These are phyloP conservation scores for Cheilosia pagana DNA, from an alignment of 2,888 invertebrate species.

Conservation along the genomic window DNA sequence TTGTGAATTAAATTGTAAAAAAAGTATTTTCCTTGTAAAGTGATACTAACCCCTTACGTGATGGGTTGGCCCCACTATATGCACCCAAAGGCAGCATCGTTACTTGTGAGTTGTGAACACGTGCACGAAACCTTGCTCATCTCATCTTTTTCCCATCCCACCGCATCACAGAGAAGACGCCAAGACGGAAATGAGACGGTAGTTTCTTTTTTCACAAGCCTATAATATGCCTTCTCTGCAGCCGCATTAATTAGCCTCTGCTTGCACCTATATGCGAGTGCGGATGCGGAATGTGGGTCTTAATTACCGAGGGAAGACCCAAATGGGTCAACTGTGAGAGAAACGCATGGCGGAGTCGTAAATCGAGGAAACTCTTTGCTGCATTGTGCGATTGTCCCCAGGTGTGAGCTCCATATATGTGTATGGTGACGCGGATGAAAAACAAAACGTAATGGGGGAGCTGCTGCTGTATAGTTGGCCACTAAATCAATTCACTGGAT, in stretches of 20 bases:
- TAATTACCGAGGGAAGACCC: constrained; percentile 69
- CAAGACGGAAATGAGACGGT: constrained; percentile 66
- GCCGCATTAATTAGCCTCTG: constrained; percentile 54
- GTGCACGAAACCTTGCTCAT: constrained; percentile 70
- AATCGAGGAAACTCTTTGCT: constrained; percentile 46
- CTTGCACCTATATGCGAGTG: constrained; percentile 60
- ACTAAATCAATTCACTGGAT: constrained; percentile 74
- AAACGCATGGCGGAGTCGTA: constrained; percentile 43
- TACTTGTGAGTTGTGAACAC: constrained; percentile 62
- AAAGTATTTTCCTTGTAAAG: no score
- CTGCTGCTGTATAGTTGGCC: constrained; percentile 58
- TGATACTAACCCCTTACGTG: no score
- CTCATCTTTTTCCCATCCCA: constrained; percentile 60
- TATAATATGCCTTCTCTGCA: background rate
- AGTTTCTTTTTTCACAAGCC: constrained; percentile 29
- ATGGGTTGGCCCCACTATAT: constrained; percentile 42
- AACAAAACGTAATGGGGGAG: constrained; percentile 57
- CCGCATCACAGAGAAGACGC: constrained; percentile 38
- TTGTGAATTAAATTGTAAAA: no score
- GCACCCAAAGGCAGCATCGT: constrained; percentile 34
- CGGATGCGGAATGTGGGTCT: constrained; percentile 64
- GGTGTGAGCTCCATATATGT: constrained; percentile 67
- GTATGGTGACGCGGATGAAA: background rate
- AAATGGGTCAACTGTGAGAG: constrained; percentile 66
- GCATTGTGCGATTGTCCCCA: constrained; percentile 59